phyloP scores from a whole-genome alignment of 2,888 invertebrate species.

The Polyommatus iphigenia region DNA sequence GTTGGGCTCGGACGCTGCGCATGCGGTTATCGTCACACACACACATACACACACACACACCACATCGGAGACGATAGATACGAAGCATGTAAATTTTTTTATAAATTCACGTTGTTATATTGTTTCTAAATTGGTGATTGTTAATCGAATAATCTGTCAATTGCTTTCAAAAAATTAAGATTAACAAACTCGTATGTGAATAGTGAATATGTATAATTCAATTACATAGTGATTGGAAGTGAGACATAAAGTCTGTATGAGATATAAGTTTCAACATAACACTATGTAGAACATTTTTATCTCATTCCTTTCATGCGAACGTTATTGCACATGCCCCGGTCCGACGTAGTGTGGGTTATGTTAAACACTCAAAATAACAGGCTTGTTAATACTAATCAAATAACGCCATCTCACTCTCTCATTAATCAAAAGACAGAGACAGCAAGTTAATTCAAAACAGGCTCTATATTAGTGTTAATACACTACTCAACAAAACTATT shows the following conservation, averaged over 20 bases:
- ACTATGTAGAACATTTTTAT: not conserved
- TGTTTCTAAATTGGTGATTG: not conserved
- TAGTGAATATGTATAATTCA: too few species aligned
- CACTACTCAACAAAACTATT: not conserved
- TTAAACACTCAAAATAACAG: conserved; percentile 26
- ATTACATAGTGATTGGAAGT: too few species aligned
- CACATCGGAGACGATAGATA: conserved; percentile 1
- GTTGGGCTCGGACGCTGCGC: conserved; percentile 97
- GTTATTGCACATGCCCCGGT: not conserved
- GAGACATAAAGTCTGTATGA: not conserved
- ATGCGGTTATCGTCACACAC: conserved; percentile 50
- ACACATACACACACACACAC: conserved; percentile 32
- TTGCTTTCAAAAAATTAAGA: not conserved
- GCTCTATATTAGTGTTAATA: conserved; percentile 15
- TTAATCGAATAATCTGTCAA: too few species aligned
- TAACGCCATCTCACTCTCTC: not conserved
- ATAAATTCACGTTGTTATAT: not conserved
- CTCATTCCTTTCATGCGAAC: not conserved
- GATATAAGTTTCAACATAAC: not conserved
- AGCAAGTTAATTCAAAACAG: not conserved
- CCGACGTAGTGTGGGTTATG: conserved; percentile 1
- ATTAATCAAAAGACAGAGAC: not conserved
- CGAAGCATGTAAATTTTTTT: not conserved
- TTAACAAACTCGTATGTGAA: not conserved
- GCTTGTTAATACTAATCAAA: not conserved